Conservation (phyloP, 2,113 vertebrate genomes). For the Pseudopipra pipra region DNA sequence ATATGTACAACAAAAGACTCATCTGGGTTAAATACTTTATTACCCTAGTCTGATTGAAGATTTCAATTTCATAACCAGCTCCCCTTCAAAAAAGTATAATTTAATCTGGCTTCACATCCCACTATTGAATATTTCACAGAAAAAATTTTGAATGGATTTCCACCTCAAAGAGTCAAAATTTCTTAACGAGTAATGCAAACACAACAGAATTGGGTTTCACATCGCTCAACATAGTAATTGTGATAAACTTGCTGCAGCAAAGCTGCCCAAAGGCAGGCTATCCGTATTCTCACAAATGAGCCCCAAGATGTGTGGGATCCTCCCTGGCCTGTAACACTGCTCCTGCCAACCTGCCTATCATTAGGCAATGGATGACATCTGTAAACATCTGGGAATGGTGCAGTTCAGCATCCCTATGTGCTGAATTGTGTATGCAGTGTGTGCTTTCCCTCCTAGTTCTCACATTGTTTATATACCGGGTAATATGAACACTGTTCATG, state of each 20-base stretch:
- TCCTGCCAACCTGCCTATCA: background rate
- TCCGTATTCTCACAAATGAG: background rate
- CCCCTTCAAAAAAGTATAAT: background rate
- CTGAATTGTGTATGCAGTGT: too few species aligned
- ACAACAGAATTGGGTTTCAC: background rate
- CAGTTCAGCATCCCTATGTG: rapidly evolving
- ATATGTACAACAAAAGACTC: background rate
- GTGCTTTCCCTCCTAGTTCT: background rate
- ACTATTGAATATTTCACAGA: background rate
- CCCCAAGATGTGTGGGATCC: rapidly evolving
- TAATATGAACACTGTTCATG: background rate
- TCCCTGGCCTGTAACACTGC: background rate
- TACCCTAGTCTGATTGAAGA: background rate
- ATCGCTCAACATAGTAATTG: background rate
- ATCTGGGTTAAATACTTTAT: background rate
- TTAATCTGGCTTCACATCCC: background rate
- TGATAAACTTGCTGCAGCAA: background rate
- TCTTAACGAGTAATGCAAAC: background rate
- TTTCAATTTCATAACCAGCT: background rate
- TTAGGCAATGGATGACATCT: background rate
- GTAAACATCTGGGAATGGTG: background rate
- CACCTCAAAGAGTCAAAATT: background rate
- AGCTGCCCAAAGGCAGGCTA: background rate
- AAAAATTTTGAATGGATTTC: background rate
- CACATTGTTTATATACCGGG: rapidly evolving